Percentiles rank a stretch among this genome's conserved stretches.
Evolutionary conservation across 2,888 invertebrate genomes (phyloP).

Genomic region (Acleris laterana): DNA sequence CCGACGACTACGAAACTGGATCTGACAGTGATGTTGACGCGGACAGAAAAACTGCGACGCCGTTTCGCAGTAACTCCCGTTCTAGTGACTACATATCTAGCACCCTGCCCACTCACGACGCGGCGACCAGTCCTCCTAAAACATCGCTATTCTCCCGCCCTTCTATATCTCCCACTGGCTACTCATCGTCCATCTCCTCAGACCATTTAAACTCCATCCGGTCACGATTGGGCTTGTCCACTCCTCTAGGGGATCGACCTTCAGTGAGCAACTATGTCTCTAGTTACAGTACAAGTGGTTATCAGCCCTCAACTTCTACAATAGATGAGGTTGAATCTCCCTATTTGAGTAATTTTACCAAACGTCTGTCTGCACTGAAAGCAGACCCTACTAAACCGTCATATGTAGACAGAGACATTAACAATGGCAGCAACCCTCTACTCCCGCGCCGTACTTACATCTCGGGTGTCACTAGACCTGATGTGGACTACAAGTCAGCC

Average conservation of each 20-base stretch:
- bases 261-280: slow-evolving; percentile 61
- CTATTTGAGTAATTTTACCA: slow-evolving; percentile 88
- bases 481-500: slow-evolving; percentile 70
- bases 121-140: slow-evolving; percentile 65
- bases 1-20: slow-evolving; percentile 88
- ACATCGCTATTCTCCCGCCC: slow-evolving; percentile 72
- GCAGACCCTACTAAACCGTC: slow-evolving; percentile 65
- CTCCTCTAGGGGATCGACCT: slow-evolving; percentile 68
- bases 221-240: slow-evolving; percentile 82
- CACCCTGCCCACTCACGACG: slow-evolving; percentile 64
- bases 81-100: slow-evolving; percentile 77
- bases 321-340: slow-evolving; percentile 86
- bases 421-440: slow-evolving; percentile 69
- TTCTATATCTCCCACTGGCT: slow-evolving; percentile 64
- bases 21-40: slow-evolving; percentile 88
- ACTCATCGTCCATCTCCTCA: slow-evolving; percentile 65
- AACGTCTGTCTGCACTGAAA: slow-evolving; percentile 81
- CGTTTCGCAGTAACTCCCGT: slow-evolving; percentile 67
- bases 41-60: slow-evolving; percentile 70
- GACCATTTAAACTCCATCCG: slow-evolving; percentile 85
- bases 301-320: slow-evolving; percentile 68
- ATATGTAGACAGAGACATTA: slow-evolving; percentile 66
- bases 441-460: slow-evolving; percentile 71
- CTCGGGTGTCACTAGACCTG: slow-evolving; percentile 66
- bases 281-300: slow-evolving; percentile 60